Conservation (phyloP, 2,113 vertebrate genomes). For the Platysteira castanea region DNA sequence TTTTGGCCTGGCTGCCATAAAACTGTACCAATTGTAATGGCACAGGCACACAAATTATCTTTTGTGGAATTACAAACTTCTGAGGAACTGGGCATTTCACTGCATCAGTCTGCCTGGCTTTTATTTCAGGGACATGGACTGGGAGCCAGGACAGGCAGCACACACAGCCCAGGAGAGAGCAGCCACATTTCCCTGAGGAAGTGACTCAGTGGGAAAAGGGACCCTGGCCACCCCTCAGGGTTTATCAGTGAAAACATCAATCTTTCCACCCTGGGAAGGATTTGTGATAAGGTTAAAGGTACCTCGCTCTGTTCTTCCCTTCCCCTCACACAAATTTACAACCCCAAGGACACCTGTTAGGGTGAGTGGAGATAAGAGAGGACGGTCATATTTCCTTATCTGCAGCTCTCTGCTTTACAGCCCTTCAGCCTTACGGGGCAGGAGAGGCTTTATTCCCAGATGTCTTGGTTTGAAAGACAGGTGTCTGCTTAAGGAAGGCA, state of each 20-base stretch:
- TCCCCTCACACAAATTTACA: not conserved
- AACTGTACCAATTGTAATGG: not conserved
- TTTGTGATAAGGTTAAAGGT: slow-evolving; percentile 6
- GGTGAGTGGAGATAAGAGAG: not conserved
- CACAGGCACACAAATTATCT: not conserved
- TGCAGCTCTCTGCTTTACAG: not conserved
- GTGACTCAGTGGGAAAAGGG: not conserved
- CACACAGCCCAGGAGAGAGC: not conserved
- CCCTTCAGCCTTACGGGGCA: not conserved
- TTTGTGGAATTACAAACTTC: not conserved
- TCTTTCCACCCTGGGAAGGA: not conserved
- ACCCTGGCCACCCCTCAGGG: not conserved
- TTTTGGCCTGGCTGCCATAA: slow-evolving; percentile 9
- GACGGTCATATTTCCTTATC: not conserved
- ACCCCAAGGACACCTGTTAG: not conserved
- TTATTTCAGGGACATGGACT: not conserved
- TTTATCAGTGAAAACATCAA: not conserved
- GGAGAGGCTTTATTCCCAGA: not conserved
- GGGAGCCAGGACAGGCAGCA: not conserved
- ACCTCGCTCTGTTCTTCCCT: not conserved
- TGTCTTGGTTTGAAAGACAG: too few relatives aligned
- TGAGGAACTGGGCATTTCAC: not conserved
- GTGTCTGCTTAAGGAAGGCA: too few relatives aligned
- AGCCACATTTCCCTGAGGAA: not conserved
- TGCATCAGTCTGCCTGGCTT: not conserved